Percentiles rank a stretch among this genome's conserved stretches.
phyloP scores from a whole-genome alignment of 2,113 vertebrate species.

The Peromyscus californicus region DNA sequence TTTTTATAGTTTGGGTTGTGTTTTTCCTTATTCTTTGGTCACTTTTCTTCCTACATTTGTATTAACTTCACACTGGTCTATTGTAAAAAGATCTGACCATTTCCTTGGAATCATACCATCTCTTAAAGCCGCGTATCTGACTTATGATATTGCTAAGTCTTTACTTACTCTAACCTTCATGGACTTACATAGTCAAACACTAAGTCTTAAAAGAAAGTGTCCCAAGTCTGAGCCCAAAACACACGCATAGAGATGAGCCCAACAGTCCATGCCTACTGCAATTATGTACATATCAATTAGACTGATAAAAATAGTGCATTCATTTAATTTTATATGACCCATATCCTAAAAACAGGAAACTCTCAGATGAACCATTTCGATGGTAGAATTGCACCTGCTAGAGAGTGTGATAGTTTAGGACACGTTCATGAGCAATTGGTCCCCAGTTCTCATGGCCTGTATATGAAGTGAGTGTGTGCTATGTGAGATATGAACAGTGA shows the following conservation, averaged over 20 bases:
- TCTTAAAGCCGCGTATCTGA: not conserved
- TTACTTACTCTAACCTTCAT: not conserved
- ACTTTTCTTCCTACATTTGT: slow-evolving; percentile 1
- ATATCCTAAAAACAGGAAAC: not conserved
- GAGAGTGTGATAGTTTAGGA: not conserved
- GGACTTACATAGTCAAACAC: slow-evolving; percentile 27
- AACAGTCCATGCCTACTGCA: not conserved
- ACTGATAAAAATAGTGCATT: not conserved
- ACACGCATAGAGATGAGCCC: not conserved
- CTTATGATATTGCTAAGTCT: not conserved
- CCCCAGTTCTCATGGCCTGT: not conserved
- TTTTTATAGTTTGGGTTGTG: not conserved
- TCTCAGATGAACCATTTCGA: not conserved
- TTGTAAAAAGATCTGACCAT: not conserved
- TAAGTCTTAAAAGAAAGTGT: not conserved
- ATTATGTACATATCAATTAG: not conserved
- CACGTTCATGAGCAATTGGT: not conserved
- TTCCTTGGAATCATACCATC: not conserved
- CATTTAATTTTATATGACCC: not conserved
- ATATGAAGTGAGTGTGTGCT: not conserved
- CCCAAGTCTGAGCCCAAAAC: not conserved
- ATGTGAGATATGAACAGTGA: not conserved
- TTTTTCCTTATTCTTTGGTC: not conserved
- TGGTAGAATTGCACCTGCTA: not conserved
- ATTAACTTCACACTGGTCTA: not conserved